Base-by-base conservation (phyloP, 2,113 vertebrate species). In the Heterotilapia buettikoferi region DNA sequence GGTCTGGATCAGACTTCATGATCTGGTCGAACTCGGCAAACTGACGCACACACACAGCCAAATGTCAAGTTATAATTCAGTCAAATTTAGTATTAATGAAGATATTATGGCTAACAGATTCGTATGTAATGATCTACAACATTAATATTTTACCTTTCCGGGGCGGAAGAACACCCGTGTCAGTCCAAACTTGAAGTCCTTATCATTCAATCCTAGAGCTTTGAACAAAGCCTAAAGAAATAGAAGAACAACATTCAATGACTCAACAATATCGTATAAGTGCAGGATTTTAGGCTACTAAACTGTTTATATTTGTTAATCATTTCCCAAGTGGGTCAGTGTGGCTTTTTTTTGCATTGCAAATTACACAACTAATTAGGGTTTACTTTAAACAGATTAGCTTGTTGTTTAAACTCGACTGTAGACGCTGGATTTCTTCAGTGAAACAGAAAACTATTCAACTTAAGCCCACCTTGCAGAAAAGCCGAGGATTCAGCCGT, bases 1-100 rank as follows among this genome's bases (percentile, higher is more conserved):
- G 98, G 81, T 99, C 98, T 0, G 99, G 98, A 91, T 99, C 99
- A 13, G 99, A 99, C 95, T 98, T 99, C 99, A 99, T 99, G 92
- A 99, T 99, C 95, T 99, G 98, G 96, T 99, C 99, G 88, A 99
- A 99, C 94, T 99, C 99, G 80, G 98, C 98, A 97, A 99, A 99
- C 99, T 99, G 95, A 81, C 3, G 26, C 38, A 54, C 9, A 50
- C n/a, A 79, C 31, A 84, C 5, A 68, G 10, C 10, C 26, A 91
- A 10, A 83, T 31, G 29, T 24, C 6, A 33, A 52, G 4, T 6
- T 47, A 16, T 14, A 50, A 78, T 31, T 78, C 26, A 78, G 26
- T 78, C 18, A 7, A 78, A 47, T 68, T 13, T 68, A 68, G 36
- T 19, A 40, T n/a, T 50, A 12, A 78, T 52, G 26, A 26, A 78